phyloP scores from a whole-genome alignment of 2,113 vertebrate genomes.

The Centropus bengalensis region DNA sequence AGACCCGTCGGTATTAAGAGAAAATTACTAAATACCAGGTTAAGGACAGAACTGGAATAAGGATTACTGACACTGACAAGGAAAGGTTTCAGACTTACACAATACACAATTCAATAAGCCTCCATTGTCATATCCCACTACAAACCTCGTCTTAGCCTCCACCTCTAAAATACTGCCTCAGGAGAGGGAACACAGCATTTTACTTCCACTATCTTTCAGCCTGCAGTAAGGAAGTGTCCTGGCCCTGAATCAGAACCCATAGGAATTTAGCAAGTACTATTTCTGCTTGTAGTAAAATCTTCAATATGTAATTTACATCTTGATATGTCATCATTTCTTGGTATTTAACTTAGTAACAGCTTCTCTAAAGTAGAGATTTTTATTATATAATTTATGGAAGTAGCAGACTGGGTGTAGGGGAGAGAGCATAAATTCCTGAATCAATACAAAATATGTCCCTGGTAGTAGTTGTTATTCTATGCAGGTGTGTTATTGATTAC shows the following conservation, averaged over 20 bases:
- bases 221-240: constrained; percentile 34
- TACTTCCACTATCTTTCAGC: constrained; percentile 30
- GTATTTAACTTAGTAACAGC: constrained; percentile 63
- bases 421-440: constrained; percentile 53
- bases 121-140: not conserved
- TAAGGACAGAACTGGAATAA: not conserved
- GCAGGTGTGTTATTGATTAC: constrained; percentile 70
- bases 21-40: not conserved
- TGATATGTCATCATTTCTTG: constrained; percentile 60
- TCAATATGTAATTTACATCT: constrained; percentile 61
- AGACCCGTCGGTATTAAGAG: not conserved
- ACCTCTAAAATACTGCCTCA: not conserved
- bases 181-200: not conserved
- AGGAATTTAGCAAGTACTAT: constrained; percentile 50
- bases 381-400: constrained; percentile 62
- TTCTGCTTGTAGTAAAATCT: constrained; percentile 62
- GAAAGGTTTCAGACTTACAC: not conserved
- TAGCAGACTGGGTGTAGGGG: not conserved
- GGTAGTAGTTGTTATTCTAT: constrained; percentile 48
- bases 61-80: not conserved
- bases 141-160: not conserved
- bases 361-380: constrained; percentile 48
- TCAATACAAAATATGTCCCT: constrained; percentile 55
- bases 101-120: not conserved
- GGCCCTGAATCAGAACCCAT: constrained; percentile 50